Base-by-base conservation (phyloP, 2,888 invertebrate genomes). In the Apamea sordens region DNA sequence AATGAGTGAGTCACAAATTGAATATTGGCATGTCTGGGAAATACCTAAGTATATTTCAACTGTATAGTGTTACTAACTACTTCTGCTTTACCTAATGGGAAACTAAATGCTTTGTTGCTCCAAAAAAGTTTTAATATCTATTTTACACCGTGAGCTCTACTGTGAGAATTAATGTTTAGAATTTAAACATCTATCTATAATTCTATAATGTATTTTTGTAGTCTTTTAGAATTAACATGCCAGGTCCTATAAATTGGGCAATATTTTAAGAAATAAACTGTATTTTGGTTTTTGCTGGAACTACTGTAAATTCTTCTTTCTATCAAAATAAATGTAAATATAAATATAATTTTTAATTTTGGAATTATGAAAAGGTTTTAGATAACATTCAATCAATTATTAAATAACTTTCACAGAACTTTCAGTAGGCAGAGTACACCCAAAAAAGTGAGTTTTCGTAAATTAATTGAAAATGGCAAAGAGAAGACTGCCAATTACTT, bases 401-500 rank as follows among this genome's bases (percentile, higher is more conserved):
- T 28, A 13, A 28, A 64, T 36, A 5, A 41, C 73, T 68, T 79
- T 92, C 90, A 50, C 87, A 96, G 95, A 80, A 93, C 93, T 68
- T 95, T 94, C 73, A 95, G 95, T 86, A 94, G 95, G 85, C 96
- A 97, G 88, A 96, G 96, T 86, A 96, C 96, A 63, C 97, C 97
- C 13, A 96, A 96, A 83, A 96, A 95, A 87, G 96, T 96, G 8
- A 97, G 96, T 88, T 96, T 97, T 82, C 93, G 95, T 7, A 96
- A 95, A 87, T 93, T 96, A 75, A 94, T 97, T 85, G 96, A 97
- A 88, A 97, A 96, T 87, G 95, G 94, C 47, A 94, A 95, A 83
- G 95, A 94, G 21, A 95, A 96, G 90, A 96, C 96, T 24, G 96
- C 97, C 18, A 97, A 97, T 80, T 98, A 98, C 90, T 97, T 98